phyloP scores from a whole-genome alignment of 2,888 invertebrate genomes.

The Andrena minutula region DNA sequence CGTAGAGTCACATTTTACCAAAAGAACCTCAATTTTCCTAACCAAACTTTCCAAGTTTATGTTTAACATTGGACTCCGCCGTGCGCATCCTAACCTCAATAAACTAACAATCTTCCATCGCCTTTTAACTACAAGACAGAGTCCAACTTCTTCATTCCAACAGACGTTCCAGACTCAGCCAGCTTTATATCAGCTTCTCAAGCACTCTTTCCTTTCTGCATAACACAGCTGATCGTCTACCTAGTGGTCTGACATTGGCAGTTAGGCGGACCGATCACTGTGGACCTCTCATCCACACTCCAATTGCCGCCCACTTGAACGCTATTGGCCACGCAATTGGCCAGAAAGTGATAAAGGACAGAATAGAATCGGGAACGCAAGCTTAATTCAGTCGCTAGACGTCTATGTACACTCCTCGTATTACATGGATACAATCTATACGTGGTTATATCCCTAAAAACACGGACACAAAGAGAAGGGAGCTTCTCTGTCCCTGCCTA shows the following conservation, averaged over 20 bases:
- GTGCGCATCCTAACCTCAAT: background rate
- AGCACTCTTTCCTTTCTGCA: slow-evolving; percentile 3
- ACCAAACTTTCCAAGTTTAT: background rate
- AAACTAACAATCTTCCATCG: background rate
- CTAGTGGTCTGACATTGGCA: background rate
- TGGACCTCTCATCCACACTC: slow-evolving; percentile 19
- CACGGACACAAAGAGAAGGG: slow-evolving; percentile 38
- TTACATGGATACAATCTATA: slow-evolving; percentile 23
- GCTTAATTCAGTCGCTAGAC: slow-evolving; percentile 58
- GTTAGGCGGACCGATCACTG: slow-evolving; percentile 26
- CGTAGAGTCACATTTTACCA: background rate
- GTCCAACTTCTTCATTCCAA: background rate
- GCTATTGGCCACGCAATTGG: slow-evolving; percentile 9
- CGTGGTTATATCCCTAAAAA: slow-evolving; percentile 28
- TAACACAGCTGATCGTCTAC: background rate
- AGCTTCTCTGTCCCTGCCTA: slow-evolving; percentile 17
- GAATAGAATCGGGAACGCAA: slow-evolving; percentile 11
- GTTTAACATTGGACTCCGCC: background rate
- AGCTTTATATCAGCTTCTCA: background rate
- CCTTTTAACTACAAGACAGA: no score
- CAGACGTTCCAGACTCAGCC: background rate
- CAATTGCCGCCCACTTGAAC: slow-evolving; percentile 18
- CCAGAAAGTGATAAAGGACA: slow-evolving; percentile 19
- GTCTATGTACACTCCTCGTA: slow-evolving; percentile 54
- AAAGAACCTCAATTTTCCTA: background rate